Percentiles rank a stretch among this genome's conserved stretches.
phyloP scores from a whole-genome alignment of 1,140 invertebrate genomes.

The Stenopsyche tienmushanensis region DNA sequence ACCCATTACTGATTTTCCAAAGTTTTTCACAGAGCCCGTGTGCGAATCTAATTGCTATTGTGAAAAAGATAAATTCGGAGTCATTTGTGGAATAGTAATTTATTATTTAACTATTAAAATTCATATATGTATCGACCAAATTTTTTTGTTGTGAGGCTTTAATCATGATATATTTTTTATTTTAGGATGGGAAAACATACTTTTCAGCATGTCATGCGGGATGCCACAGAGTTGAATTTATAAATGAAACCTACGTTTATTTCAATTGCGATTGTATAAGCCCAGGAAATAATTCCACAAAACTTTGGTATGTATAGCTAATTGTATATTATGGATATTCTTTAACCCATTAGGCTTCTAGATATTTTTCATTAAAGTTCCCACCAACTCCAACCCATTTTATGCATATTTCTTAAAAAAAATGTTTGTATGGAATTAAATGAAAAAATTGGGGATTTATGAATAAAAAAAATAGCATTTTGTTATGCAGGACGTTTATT shows the following conservation, averaged over 20 bases:
- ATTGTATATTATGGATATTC: too few relatives aligned
- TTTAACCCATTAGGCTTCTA: too few relatives aligned
- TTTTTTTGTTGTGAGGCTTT: too few relatives aligned
- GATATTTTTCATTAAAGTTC: too few relatives aligned
- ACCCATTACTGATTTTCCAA: neutral
- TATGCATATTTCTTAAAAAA: too few relatives aligned
- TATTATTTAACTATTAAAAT: neutral
- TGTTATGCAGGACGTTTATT: too few relatives aligned
- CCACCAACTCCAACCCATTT: too few relatives aligned
- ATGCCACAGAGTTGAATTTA: constrained; percentile 66
- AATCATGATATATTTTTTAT: constrained; percentile 13
- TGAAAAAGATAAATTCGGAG: constrained; percentile 73
- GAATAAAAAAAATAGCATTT: too few relatives aligned
- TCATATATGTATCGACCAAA: too few relatives aligned
- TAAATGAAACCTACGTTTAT: constrained; percentile 70
- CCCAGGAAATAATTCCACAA: neutral
- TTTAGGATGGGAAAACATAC: constrained; percentile 74
- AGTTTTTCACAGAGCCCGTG: constrained; percentile 50
- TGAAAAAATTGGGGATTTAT: too few relatives aligned
- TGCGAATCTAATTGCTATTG: constrained; percentile 71
- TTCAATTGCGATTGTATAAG: constrained; percentile 75
- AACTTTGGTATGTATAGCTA: too few relatives aligned
- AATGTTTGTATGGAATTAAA: too few relatives aligned
- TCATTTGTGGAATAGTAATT: constrained; percentile 71
- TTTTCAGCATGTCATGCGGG: constrained; percentile 88